Evolutionary conservation across 2,113 vertebrate genomes (phyloP), one percentile per base, ranked within the genome.

Genomic region (Cephalopterus ornatus): DNA sequence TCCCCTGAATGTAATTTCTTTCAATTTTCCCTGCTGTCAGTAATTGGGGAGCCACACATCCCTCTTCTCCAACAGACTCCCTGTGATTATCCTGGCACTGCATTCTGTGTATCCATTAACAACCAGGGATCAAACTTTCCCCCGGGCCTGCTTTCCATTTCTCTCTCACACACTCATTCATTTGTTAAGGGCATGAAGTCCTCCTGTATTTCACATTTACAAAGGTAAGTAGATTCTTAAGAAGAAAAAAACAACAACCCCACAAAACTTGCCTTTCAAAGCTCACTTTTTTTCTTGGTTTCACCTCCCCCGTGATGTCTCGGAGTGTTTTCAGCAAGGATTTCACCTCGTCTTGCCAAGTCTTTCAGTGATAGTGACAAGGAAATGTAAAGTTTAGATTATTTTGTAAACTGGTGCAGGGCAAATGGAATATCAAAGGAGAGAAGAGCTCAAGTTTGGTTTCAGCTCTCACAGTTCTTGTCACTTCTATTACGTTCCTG

Each of bases 1-100:
- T 94, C 94, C 63, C 85, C 44, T 91, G 93, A 89, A 94, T 83
- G 80, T 87, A 94, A 94, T 95, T 94, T 95, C 92, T 96, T 93
- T 80, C 86, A 58, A 68, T 97, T 97, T 96, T 96, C 67, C 78
- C 83, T 93, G 90, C 94, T 97, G 71, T 91, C 37, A 7, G 85
- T 95, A 96, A 93, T 90, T 95, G 92, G 67, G 50, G n/a, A 87
- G 83, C 58, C 78, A 93, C 75, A 84, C 85, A 93, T 96, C 88
- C 90, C 70, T 96, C 71, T 96, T 86, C 73, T 88, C 72, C 67
- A 88, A 56, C 68, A 93, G 88, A 65, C 77, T 68, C 46, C 24
- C 30, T 50, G 73, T 90, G 93, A 85, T 85, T 85, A 65, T 33
- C 84, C 66, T 46, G 72, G 71, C 46, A 63, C 66, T 79, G 47